phyloP scores from a whole-genome alignment of 2,797 vertebrate genomes.

The Lacerta viridis region DNA sequence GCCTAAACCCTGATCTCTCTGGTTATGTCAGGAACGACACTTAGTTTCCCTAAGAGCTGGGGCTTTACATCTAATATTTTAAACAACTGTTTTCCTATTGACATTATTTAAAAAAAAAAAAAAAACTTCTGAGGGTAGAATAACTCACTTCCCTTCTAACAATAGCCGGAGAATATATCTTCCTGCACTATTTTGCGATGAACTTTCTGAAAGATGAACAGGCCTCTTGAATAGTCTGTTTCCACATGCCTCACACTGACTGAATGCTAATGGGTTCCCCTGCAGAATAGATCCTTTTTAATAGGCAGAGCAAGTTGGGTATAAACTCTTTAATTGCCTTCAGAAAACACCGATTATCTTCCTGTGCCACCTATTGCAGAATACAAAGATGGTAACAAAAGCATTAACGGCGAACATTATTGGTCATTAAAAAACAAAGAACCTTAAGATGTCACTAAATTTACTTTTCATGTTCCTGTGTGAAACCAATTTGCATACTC shows the following conservation, averaged over 20 bases:
- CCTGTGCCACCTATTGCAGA: constrained; percentile 65
- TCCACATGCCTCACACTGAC: constrained; percentile 61
- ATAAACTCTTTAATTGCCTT: constrained; percentile 76
- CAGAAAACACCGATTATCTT: constrained; percentile 72
- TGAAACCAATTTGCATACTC: constrained; percentile 60
- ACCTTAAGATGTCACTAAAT: constrained; percentile 73
- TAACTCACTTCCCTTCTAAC: constrained; percentile 56
- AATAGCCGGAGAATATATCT: constrained; percentile 62
- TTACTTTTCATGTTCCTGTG: constrained; percentile 68
- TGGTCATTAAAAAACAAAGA: constrained; percentile 73
- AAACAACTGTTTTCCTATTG: constrained; percentile 62
- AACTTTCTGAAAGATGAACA: constrained; percentile 53
- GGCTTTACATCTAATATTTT: constrained; percentile 60
- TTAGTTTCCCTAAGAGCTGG: constrained; percentile 52
- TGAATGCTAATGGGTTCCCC: constrained; percentile 70
- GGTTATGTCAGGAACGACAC: constrained; percentile 50
- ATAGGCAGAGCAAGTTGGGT: constrained; percentile 67
- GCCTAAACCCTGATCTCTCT: constrained; percentile 11
- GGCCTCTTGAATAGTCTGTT: constrained; percentile 62
- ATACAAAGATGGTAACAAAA: constrained; percentile 74
- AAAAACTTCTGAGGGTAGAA: constrained; percentile 58
- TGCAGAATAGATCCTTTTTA: constrained; percentile 69
- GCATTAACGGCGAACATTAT: constrained; percentile 69
- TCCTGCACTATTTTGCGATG: constrained; percentile 32
- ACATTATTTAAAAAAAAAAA: constrained; percentile 17